phyloP scores from a whole-genome alignment of 2,888 invertebrate species.

The Enchytraeus crypticus region DNA sequence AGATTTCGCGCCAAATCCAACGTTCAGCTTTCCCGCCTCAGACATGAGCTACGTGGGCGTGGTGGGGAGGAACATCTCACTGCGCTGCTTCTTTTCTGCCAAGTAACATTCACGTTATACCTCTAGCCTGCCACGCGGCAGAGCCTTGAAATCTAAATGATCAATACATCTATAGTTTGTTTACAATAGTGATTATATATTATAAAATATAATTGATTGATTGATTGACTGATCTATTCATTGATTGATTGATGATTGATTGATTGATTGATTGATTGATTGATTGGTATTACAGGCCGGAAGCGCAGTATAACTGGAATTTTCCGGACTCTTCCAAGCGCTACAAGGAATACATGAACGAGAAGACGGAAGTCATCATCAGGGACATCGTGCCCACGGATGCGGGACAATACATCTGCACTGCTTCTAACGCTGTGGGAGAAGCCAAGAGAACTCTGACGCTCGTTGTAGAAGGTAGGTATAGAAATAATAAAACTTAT shows the following conservation, averaged over 20 bases:
- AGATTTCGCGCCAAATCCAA: too few relatives aligned
- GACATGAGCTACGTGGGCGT: background rate
- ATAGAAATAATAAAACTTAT: too few relatives aligned
- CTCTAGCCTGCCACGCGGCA: too few relatives aligned
- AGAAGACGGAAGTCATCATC: background rate
- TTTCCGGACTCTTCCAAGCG: background rate
- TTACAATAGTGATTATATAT: too few relatives aligned
- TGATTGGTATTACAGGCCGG: background rate
- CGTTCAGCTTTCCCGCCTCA: background rate
- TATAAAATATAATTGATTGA: too few relatives aligned
- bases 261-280: too few relatives aligned
- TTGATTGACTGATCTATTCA: too few relatives aligned
- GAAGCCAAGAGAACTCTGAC: background rate
- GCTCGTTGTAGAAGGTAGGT: background rate
- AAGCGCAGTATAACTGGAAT: background rate
- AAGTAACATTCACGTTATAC: background rate
- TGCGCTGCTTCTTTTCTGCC: slow-evolving; percentile 4
- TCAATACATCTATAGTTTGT: too few relatives aligned
- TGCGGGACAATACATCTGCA: slow-evolving; percentile 4
- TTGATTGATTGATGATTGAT: too few relatives aligned
- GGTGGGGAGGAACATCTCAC: background rate
- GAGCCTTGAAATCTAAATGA: too few relatives aligned
- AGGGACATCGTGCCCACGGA: background rate
- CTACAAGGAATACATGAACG: background rate
- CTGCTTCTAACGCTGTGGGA: background rate